Evolutionary conservation across 1,140 invertebrate genomes (phyloP), one percentile per base, ranked within the genome.

Genomic region (Periplaneta americana): DNA sequence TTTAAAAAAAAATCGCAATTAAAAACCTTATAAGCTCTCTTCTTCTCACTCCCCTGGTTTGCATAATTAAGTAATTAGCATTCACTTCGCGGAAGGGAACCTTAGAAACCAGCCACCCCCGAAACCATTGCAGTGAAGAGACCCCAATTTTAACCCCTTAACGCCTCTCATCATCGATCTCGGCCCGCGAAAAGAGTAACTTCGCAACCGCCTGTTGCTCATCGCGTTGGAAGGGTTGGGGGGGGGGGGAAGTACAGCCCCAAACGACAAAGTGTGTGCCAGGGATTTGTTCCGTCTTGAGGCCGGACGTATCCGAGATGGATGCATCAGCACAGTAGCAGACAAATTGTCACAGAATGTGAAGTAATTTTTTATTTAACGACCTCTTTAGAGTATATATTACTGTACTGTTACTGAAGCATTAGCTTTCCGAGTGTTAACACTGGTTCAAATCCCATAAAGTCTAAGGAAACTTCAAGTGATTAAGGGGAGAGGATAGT

Each of bases 31-130:
- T 34, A 33, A 75, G 75, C 32, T n/a, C 28, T 34, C 34, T n/a
- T 79, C 82, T 77, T 88, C 88, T 34, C n/a, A 17, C 32, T 48
- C 31, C 74, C 37, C 22, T 28, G n/a, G 2, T 34, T 75, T 75
- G 80, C 75, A 75, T 81, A 81, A 81, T 81, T 81, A 81, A 81
- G 74, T 35, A 81, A 81, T 81, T 81, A 81, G 74, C 74, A 81
- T 81, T 81, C 80, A 76, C n/a, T 28, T 28, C 8, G 75, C n/a
- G 75, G 80, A 33, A 81, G 80, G 48, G n/a, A 66, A 66, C 6
- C 28, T 66, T 28, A n/a, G 28, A 66, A 28, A 66, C 48, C 48
- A 66, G 28, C 48, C 48, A 66, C 22, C 48, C 48, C 48, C 28
- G 22, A 28, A 5, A n/a, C 22, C 22, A n/a, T 28, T 66, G 8